Percentiles rank a stretch among this genome's conserved stretches.
Conservation (phyloP, 2,113 vertebrate genomes). For the Manacus vitellinus region DNA sequence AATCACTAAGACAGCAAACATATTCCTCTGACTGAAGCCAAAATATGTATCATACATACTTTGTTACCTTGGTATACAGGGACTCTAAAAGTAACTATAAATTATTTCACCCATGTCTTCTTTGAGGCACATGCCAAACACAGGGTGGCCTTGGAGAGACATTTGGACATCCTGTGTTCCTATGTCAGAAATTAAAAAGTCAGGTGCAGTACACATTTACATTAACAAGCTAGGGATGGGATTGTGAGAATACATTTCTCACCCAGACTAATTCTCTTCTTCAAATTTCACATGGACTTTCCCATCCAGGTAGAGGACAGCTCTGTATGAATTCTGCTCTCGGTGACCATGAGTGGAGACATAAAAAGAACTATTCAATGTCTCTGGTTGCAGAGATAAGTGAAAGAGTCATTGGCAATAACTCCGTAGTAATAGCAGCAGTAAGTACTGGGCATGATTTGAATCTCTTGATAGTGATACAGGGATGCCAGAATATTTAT, state of each 20-base stretch:
- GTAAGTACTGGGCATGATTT: constrained; percentile 73
- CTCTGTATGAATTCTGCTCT: constrained; percentile 61
- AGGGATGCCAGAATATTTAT: constrained; percentile 77
- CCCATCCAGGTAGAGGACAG: constrained; percentile 11
- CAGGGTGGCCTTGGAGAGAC: background rate
- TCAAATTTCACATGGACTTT: constrained; percentile 37
- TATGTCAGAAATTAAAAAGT: background rate
- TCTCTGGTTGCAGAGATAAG: constrained; percentile 79
- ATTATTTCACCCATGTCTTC: background rate
- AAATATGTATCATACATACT: background rate
- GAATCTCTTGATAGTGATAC: constrained; percentile 76
- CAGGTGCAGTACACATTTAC: background rate
- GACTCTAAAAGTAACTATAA: background rate
- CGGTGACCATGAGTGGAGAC: constrained; percentile 65
- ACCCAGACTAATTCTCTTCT: constrained; percentile 12
- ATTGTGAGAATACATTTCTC: constrained; percentile 15
- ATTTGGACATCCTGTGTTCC: background rate
- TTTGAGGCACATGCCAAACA: background rate
- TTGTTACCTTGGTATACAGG: background rate
- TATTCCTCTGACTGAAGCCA: background rate
- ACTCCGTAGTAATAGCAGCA: constrained; percentile 71
- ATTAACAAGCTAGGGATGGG: background rate
- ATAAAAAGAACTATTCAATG: constrained; percentile 69
- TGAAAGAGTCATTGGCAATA: constrained; percentile 69
- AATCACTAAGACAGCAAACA: background rate